Conservation (phyloP, 2,113 vertebrate species). For the Forbesichthys agassizii region DNA sequence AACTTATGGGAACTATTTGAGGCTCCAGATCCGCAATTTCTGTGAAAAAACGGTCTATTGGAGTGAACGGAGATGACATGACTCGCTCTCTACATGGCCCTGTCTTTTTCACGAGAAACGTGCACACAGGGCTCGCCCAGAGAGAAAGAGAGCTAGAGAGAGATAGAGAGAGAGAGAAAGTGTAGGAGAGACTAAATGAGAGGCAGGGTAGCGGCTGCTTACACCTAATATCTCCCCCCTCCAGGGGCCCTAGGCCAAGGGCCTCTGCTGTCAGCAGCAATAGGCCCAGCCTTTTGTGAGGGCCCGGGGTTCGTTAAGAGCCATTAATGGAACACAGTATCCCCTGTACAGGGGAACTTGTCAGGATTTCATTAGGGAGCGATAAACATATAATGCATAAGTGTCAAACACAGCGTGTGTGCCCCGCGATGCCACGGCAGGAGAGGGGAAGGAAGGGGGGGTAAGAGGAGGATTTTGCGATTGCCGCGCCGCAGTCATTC, state of each 20-base stretch:
- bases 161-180: neutral
- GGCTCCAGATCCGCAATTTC: no score
- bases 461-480: conserved; percentile 55
- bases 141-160: neutral
- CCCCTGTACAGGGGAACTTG: conserved; percentile 68
- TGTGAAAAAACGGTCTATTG: no score
- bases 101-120: conserved; percentile 45
- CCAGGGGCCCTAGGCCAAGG: conserved; percentile 63
- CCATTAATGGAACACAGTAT: conserved; percentile 70
- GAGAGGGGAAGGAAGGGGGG: conserved; percentile 13
- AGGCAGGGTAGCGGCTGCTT: conserved; percentile 58
- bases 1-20: no score
- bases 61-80: no score
- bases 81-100: no score
- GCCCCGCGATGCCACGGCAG: conserved; percentile 42
- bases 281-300: conserved; percentile 68
- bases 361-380: conserved; percentile 77
- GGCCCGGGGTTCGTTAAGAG: conserved; percentile 76
- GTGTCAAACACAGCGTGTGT: conserved; percentile 64
- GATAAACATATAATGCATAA: conserved; percentile 73
- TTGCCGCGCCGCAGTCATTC: conserved; percentile 51
- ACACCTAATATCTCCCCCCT: conserved; percentile 73
- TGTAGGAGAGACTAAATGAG: conserved; percentile 42
- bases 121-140: conserved; percentile 44
- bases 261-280: conserved; percentile 68